Conservation (phyloP, 2,888 invertebrate genomes). For the Gibbula magus region DNA sequence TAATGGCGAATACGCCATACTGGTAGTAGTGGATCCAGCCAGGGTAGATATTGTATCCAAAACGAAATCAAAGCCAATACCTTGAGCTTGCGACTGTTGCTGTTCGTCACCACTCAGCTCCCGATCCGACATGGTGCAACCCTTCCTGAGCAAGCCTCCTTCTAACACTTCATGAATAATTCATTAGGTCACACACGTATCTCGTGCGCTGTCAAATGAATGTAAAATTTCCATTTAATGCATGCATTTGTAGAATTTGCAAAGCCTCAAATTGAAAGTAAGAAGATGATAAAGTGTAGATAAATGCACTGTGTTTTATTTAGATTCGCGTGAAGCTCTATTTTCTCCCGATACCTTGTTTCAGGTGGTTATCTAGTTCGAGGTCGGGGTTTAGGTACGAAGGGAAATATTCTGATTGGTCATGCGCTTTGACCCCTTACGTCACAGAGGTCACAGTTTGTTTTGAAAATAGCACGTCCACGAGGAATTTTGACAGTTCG, state of each 20-base stretch:
- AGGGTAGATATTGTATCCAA: not conserved
- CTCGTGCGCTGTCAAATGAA: constrained; percentile 6
- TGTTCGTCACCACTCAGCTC: constrained; percentile 75
- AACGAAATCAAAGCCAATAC: constrained; percentile 43
- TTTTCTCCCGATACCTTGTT: constrained; percentile 6
- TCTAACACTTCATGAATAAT: constrained; percentile 71
- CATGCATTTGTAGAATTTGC: constrained; percentile 29
- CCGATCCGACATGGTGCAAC: constrained; percentile 76
- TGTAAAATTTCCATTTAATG: constrained; percentile 29
- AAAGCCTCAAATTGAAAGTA: constrained; percentile 2
- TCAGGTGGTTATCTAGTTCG: constrained; percentile 20
- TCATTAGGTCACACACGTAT: constrained; percentile 63
- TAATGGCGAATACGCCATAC: not conserved
- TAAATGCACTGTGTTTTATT: not conserved
- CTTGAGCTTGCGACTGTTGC: constrained; percentile 72
- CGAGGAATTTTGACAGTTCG: constrained; percentile 2
- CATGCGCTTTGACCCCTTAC: constrained; percentile 2
- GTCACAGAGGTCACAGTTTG: constrained; percentile 26
- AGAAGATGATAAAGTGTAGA: not conserved
- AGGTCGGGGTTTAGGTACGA: constrained; percentile 9
- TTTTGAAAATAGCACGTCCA: constrained; percentile 18
- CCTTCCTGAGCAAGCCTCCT: constrained; percentile 73
- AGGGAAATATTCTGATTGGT: constrained; percentile 6
- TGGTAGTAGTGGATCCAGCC: not conserved
- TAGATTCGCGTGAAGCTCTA: not conserved